These are phyloP conservation scores for Stichodactyla mertensii DNA, from an alignment of 64 coral and sea anemone species.

Conservation along the genomic window DNA sequence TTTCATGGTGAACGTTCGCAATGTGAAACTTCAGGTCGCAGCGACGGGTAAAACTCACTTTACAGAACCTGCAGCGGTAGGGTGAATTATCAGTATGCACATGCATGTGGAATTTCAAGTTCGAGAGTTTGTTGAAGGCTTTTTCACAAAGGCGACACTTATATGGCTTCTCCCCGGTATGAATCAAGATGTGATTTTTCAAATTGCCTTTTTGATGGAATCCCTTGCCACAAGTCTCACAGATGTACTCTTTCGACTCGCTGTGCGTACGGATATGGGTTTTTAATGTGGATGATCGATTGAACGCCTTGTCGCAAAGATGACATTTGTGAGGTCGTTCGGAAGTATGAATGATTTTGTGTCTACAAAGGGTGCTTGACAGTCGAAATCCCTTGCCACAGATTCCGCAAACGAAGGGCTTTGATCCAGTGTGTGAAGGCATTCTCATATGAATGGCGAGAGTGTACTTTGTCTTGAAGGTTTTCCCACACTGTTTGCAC, in stretches of 20 bases:
- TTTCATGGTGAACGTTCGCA: constrained; percentile 32
- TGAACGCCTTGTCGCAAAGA: constrained; percentile 55
- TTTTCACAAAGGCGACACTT: constrained; percentile 58
- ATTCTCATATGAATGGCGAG: constrained; percentile 59
- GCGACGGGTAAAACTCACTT: constrained; percentile 48
- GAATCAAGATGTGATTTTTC: constrained; percentile 59
- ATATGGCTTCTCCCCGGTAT: constrained; percentile 58
- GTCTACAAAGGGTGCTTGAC: constrained; percentile 52
- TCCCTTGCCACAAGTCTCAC: constrained; percentile 46
- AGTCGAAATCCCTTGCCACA: constrained; percentile 61
- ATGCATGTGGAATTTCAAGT: constrained; percentile 67
- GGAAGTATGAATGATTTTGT: constrained; percentile 61
- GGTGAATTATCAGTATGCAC: constrained; percentile 64
- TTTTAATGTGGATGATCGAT: constrained; percentile 61
- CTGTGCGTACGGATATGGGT: constrained; percentile 55
- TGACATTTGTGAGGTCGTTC: constrained; percentile 58
- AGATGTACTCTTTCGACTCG: constrained; percentile 46
- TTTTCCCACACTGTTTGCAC: constrained; percentile 58
- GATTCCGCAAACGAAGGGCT: constrained; percentile 48
- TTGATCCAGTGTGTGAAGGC: constrained; percentile 45
- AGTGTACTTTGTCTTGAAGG: constrained; percentile 69
- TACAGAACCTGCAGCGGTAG: constrained; percentile 48
- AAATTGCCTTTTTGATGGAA: constrained; percentile 67
- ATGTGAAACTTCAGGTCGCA: constrained; percentile 52
- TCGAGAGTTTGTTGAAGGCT: constrained; percentile 67